Evolutionary conservation across 2,113 vertebrate genomes (phyloP), one percentile per base, ranked within the genome.

Genomic region (Ciconia maguari): DNA sequence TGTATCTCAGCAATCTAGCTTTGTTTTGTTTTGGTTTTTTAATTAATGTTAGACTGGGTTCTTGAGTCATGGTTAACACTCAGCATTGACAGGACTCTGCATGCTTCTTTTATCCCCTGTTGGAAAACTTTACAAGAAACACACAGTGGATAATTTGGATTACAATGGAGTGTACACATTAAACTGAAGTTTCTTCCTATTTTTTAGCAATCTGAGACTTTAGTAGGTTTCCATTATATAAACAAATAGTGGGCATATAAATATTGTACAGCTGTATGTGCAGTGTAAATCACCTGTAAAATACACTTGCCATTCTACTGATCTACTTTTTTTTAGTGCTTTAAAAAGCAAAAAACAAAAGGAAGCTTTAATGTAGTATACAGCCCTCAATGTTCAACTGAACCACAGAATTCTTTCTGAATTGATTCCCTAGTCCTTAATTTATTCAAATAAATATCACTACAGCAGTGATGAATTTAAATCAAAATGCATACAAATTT

Each of bases 31-130:
- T 69, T 65, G 24, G 38, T 38, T 51, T 94, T 91, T 90, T 44
- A 84, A 57, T 69, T 88, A 71, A 44, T 72, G 9, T 68, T 93
- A 87, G 81, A 93, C 69, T 71, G 27, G 11, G 7, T 49, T 85
- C 58, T 70, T 95, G 72, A 94, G 68, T 93, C 91, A 87, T 42
- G n/a, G n/a, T 83, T 92, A 94, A 70, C 26, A 49, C 20, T 82
- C 49, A 62, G 4, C 44, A 29, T 57, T 76, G 64, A 66, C 38
- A 89, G 51, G 75, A 82, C 7, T 27, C 52, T 83, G 54, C 41
- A 32, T 61, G 48, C 7, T 81, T 69, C 41, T 87, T 91, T 89
- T 60, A 69, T 38, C 6, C 22, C 14, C 20, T 16, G 36, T 2
- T 76, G 54, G 25, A 93, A 95, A 78, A 71, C 25, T 83, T 75